Base-by-base conservation (phyloP, 1,140 invertebrate species). In the Dendrolimus punctatus region DNA sequence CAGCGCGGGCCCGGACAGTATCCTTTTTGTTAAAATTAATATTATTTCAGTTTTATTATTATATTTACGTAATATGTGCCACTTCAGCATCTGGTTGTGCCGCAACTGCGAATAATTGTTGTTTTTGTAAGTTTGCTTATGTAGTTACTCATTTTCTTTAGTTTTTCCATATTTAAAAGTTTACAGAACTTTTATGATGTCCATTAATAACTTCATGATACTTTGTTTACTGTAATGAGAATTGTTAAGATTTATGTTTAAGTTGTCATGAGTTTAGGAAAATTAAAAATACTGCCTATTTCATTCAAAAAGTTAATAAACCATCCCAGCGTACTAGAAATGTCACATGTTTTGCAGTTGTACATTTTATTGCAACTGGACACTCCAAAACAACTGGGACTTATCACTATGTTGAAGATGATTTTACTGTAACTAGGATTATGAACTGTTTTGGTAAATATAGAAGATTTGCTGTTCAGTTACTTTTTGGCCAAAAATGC, bases 51-150 rank as follows among this genome's bases (percentile, higher is more conserved):
- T 71, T 69, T 76, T 76, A 70, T 74, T 50, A 68, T 63, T 68
- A 65, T 80, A 80, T 85, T 85, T 85, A 85, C 80, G 82, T 85
- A 85, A 85, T 85, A 73, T 76, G 70, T 73, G 66, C 71, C 68
- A 75, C 71, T 75, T 73, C 68, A 79, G 66, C 73, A 76, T 69
- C 67, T 72, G 64, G 64, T 72, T 62, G 64, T 70, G 60, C 71
- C 67, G 75, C 80, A 71, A 64, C 71, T 71, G 79, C 76, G 77
- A 85, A 73, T 74, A 63, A 47, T 68, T 52, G 55, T 44, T 5
- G 23, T 23, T 44, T 9, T 44, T 8, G 6, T 45, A 6, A 45
- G n/a, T n/a, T 45, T 6, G 6, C n/a, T 45, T 45, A n/a, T 8
- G 23, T 4, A 6, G n/a, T n/a, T 45, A 6, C n/a, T 9, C 6